Evolutionary conservation across 2,113 vertebrate genomes (phyloP).

Genomic region (Numenius arquata): DNA sequence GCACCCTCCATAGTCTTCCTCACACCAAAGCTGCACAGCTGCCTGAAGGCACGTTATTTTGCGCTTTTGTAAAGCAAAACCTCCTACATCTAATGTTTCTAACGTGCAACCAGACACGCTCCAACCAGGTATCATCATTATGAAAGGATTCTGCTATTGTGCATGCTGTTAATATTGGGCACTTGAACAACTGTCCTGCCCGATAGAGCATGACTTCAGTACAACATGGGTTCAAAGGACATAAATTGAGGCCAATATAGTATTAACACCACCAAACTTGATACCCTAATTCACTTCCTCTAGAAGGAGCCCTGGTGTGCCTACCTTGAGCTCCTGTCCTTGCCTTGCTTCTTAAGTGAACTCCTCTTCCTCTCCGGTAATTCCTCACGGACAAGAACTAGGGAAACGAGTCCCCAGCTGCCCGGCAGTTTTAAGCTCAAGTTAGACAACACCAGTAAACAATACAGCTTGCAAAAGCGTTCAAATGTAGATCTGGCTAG

Average conservation of each 20-base stretch:
- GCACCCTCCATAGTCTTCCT: neutral
- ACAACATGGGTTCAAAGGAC: neutral
- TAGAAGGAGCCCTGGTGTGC: neutral
- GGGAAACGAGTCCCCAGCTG: neutral
- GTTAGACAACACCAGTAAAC: neutral
- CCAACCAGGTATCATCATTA: neutral
- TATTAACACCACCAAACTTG: neutral
- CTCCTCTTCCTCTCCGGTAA: neutral
- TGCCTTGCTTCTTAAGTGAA: neutral
- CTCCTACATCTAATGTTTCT: neutral
- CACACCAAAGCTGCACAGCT: neutral
- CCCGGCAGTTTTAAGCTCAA: neutral
- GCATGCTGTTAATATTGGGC: fast-evolving
- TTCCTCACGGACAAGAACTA: neutral
- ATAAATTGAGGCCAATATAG: neutral
- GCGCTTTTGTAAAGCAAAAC: neutral
- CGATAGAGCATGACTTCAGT: neutral
- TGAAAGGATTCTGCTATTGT: neutral
- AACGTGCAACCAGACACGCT: neutral
- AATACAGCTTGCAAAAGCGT: neutral
- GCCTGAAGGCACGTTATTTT: neutral
- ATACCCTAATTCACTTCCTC: neutral
- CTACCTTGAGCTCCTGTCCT: neutral
- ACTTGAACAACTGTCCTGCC: neutral
- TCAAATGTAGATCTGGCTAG: neutral